Conservation (phyloP, 2,888 invertebrate genomes). For the Mallateleia sp. region DNA sequence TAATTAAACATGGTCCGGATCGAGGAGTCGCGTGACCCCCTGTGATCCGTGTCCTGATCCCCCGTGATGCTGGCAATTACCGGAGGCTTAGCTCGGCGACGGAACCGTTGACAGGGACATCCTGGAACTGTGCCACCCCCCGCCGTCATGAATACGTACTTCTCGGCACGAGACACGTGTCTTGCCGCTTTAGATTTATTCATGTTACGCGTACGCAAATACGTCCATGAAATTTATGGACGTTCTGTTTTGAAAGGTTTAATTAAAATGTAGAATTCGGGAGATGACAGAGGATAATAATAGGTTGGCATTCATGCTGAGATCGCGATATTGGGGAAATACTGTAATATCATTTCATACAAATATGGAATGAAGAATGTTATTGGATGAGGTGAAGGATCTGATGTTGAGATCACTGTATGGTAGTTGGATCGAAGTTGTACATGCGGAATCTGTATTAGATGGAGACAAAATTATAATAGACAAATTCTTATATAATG, state of each 20-base stretch:
- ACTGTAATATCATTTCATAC: too few species aligned
- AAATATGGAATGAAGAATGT: too few species aligned
- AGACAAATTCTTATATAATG: too few species aligned
- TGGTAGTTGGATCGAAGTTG: too few species aligned
- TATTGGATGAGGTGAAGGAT: too few species aligned
- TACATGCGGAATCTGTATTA: too few species aligned
- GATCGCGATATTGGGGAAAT: not conserved
- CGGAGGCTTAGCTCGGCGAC: slow-evolving; percentile 86
- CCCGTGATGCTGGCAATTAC: slow-evolving; percentile 89
- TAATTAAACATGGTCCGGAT: slow-evolving; percentile 87
- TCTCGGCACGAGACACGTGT: slow-evolving; percentile 86
- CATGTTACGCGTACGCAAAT: slow-evolving; percentile 81
- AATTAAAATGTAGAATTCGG: slow-evolving; percentile 45
- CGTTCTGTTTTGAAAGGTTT: slow-evolving; percentile 64
- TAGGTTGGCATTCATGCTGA: not conserved
- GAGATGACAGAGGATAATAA: not conserved
- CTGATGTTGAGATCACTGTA: too few species aligned
- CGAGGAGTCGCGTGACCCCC: slow-evolving; percentile 86
- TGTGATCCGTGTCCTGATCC: slow-evolving; percentile 83
- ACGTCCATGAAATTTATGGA: slow-evolving; percentile 46
- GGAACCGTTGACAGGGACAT: slow-evolving; percentile 83
- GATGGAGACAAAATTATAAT: too few species aligned
- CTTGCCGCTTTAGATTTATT: slow-evolving; percentile 85
- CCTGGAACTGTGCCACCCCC: slow-evolving; percentile 80
- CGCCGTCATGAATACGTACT: slow-evolving; percentile 84